A percentile compares a stretch with the other conserved stretches of the same genome.
Conservation (phyloP, 1,140 invertebrate genomes). For the Zaprionus inermis region DNA sequence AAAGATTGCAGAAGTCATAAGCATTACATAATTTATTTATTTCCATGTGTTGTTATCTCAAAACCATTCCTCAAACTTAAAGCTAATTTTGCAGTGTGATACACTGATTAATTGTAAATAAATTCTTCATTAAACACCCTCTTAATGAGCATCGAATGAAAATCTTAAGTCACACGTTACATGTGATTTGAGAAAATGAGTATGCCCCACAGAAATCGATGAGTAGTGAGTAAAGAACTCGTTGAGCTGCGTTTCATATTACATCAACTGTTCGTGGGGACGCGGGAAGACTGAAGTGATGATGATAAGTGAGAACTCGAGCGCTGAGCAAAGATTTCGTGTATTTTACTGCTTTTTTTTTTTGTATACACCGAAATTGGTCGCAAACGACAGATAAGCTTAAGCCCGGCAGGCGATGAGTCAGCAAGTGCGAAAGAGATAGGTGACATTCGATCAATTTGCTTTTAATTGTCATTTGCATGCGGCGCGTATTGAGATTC, state of each 20-base stretch:
- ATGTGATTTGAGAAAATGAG: conserved; percentile 36
- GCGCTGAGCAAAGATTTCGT: conserved; percentile 57
- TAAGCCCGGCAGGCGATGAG: conserved; percentile 46
- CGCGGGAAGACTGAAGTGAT: background rate
- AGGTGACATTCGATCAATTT: conserved; percentile 68
- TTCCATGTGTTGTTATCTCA: too few relatives aligned
- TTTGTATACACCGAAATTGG: conserved; percentile 27
- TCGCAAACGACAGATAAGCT: conserved; percentile 51
- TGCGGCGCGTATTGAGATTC: conserved; percentile 23
- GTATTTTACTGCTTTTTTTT: conserved; percentile 40
- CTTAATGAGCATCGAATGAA: conserved; percentile 18
- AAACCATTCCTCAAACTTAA: background rate
- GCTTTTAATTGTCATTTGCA: conserved; percentile 77
- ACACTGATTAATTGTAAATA: background rate
- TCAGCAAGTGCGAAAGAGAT: conserved; percentile 64
- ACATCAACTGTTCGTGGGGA: conserved; percentile 38
- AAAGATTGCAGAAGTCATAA: background rate
- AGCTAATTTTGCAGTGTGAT: background rate
- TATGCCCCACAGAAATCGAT: conserved; percentile 9
- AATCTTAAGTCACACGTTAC: conserved; percentile 19
- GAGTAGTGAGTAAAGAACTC: conserved; percentile 39
- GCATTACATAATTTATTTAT: too few relatives aligned
- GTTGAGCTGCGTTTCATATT: conserved; percentile 61
- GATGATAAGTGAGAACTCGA: conserved; percentile 66
- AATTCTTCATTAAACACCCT: too few relatives aligned